A percentile compares a stretch with the other conserved stretches of the same genome.
These are phyloP conservation scores for Hypomesus transpacificus DNA, from an alignment of 2,113 vertebrate genomes.

Conservation along the genomic window DNA sequence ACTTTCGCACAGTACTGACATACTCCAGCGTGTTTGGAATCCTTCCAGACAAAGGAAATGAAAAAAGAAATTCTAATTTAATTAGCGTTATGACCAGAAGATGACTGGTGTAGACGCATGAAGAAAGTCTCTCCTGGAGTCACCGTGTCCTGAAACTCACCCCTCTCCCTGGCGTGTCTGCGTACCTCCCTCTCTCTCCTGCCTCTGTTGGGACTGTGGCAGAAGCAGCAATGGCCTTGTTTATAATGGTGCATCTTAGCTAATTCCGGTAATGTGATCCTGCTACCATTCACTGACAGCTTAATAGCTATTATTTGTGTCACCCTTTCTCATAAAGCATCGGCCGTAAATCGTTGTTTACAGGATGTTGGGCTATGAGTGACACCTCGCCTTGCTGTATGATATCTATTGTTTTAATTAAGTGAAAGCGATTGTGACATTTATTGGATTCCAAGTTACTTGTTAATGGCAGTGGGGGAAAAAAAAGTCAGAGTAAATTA, in stretches of 20 bases:
- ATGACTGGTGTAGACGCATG: too few species aligned
- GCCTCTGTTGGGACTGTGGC: constrained; percentile 24
- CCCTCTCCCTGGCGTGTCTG: too few species aligned
- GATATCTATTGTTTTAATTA: constrained; percentile 99
- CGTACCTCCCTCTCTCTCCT: neutral
- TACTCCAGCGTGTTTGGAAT: too few species aligned
- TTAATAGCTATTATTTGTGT: constrained; percentile 94
- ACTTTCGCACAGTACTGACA: too few species aligned
- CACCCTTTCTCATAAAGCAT: constrained; percentile 80
- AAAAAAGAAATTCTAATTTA: too few species aligned
- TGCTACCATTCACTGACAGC: constrained; percentile 81
- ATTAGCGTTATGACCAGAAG: too few species aligned
- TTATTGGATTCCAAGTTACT: constrained; percentile 86
- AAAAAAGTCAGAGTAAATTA: constrained; percentile 57
- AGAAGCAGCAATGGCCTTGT: constrained; percentile 60
- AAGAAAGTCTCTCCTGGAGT: too few species aligned
- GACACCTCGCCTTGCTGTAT: constrained; percentile 84
- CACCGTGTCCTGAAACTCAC: too few species aligned
- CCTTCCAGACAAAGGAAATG: too few species aligned
- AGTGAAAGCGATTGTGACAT: constrained; percentile 87
- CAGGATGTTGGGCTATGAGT: constrained; percentile 82
- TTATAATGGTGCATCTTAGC: constrained; percentile 75
- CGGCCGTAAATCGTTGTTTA: constrained; percentile 81
- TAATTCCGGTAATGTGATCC: constrained; percentile 89
- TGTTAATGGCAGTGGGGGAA: constrained; percentile 75